Conservation (phyloP, 2,113 vertebrate species). For the Pygoscelis antarcticus region DNA sequence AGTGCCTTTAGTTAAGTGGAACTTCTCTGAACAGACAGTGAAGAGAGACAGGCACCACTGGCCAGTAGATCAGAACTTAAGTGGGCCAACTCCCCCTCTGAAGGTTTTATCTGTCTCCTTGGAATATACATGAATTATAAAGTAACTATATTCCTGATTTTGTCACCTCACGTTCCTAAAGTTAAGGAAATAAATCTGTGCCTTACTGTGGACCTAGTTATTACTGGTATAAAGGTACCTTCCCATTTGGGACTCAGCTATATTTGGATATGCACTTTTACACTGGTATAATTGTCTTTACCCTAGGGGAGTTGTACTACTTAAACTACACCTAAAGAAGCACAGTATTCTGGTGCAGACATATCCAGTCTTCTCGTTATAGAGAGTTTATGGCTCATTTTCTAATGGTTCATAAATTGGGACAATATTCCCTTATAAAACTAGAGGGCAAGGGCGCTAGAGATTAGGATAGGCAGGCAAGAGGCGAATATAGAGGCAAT, state of each 20-base stretch:
- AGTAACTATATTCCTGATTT: background rate
- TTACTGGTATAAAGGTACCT: conserved; percentile 33
- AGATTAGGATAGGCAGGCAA: background rate
- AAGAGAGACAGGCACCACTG: background rate
- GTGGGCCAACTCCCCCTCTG: background rate
- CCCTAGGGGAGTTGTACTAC: conserved; percentile 63
- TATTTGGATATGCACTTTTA: conserved; percentile 62
- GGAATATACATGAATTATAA: background rate
- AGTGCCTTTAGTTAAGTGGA: background rate
- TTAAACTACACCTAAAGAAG: conserved; percentile 38
- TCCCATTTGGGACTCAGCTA: background rate
- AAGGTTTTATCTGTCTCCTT: background rate
- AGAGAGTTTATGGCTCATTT: background rate
- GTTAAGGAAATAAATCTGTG: conserved; percentile 13
- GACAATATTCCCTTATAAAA: conserved; percentile 15
- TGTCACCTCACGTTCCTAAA: conserved; percentile 25
- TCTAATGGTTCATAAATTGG: conserved; percentile 3
- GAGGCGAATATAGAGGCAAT: background rate
- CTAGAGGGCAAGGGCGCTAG: background rate
- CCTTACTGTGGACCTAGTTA: conserved; percentile 50
- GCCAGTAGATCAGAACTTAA: background rate
- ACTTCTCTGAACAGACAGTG: background rate
- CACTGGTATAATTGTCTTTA: conserved; percentile 56
- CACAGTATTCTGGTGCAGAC: conserved; percentile 36
- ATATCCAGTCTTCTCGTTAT: background rate